Evolutionary conservation across 2,113 vertebrate genomes (phyloP).

Genomic region (Promerops cafer): DNA sequence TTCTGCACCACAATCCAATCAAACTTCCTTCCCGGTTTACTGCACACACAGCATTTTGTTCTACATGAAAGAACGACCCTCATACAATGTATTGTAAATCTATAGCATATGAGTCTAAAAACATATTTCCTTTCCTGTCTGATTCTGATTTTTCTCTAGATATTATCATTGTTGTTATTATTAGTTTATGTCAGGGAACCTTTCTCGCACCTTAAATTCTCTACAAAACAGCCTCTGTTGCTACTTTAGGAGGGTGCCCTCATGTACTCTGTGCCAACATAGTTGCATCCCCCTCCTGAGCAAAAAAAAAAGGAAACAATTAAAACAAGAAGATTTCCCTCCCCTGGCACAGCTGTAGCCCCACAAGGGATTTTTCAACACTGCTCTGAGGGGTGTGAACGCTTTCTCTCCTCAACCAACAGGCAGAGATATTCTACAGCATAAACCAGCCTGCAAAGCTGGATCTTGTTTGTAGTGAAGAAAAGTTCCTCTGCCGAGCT

Average conservation of each 20-base stretch:
- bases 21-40: not conserved
- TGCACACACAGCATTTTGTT: not conserved
- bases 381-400: not conserved
- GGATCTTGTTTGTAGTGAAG: not conserved
- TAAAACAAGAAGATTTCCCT: not conserved
- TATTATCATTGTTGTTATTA: not conserved
- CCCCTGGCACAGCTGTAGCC: not conserved
- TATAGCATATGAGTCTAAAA: not conserved
- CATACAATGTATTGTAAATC: not conserved
- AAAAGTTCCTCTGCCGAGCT: not conserved
- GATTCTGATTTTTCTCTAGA: not conserved
- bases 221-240: not conserved
- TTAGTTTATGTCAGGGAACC: not conserved
- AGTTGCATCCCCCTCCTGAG: not conserved
- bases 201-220: not conserved
- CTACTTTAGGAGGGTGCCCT: not conserved
- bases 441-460: not conserved
- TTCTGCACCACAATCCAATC: not conserved
- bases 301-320: not conserved
- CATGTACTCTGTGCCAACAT: fast-evolving
- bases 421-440: not conserved
- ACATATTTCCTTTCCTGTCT: not conserved
- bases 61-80: not conserved
- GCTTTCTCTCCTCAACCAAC: not conserved
- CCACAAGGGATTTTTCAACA: not conserved